Evolutionary conservation across 2,113 vertebrate species (phyloP).

Genomic region (Pseudonaja textilis): DNA sequence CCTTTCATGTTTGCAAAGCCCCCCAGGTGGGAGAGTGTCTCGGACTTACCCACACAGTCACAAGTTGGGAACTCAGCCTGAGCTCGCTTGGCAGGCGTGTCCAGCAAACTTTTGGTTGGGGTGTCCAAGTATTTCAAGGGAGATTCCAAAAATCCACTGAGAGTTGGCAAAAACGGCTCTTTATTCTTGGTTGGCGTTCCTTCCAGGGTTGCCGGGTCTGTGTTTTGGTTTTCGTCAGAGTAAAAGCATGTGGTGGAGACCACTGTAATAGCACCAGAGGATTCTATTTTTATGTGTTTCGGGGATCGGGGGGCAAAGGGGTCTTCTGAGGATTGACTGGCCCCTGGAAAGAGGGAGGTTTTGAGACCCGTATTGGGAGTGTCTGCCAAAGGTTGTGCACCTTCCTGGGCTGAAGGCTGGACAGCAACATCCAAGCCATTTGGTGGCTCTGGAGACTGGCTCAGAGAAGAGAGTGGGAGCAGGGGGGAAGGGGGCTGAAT

Average conservation of each 20-base stretch:
- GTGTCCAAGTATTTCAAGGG: slow-evolving; percentile 93
- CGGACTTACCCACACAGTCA: slow-evolving; percentile 88
- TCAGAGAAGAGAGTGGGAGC: slow-evolving; percentile 18
- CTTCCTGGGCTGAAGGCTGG: slow-evolving; percentile 37
- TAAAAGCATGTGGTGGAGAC: slow-evolving; percentile 92
- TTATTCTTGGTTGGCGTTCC: slow-evolving; percentile 87
- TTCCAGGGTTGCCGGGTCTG: slow-evolving; percentile 58
- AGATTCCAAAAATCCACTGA: slow-evolving; percentile 92
- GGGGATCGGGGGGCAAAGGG: slow-evolving; percentile 70
- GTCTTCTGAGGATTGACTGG: slow-evolving; percentile 44
- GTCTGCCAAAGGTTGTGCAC: background rate
- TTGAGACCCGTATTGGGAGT: slow-evolving; percentile 27
- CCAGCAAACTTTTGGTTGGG: slow-evolving; percentile 90
- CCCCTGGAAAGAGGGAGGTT: slow-evolving; percentile 28
- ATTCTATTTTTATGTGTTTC: slow-evolving; percentile 93
- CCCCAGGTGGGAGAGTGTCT: accelerated
- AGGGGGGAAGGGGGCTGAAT: slow-evolving; percentile 53
- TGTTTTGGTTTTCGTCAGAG: slow-evolving; percentile 74
- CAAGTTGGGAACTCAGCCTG: slow-evolving; percentile 91
- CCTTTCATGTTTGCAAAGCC: accelerated
- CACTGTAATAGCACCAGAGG: slow-evolving; percentile 88
- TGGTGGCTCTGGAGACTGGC: background rate
- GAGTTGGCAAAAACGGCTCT: slow-evolving; percentile 83
- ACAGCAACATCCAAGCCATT: slow-evolving; percentile 1
- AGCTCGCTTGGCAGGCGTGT: slow-evolving; percentile 87